Conservation (phyloP, 2,797 vertebrate species). For the Rhinatrema bivittatum region DNA sequence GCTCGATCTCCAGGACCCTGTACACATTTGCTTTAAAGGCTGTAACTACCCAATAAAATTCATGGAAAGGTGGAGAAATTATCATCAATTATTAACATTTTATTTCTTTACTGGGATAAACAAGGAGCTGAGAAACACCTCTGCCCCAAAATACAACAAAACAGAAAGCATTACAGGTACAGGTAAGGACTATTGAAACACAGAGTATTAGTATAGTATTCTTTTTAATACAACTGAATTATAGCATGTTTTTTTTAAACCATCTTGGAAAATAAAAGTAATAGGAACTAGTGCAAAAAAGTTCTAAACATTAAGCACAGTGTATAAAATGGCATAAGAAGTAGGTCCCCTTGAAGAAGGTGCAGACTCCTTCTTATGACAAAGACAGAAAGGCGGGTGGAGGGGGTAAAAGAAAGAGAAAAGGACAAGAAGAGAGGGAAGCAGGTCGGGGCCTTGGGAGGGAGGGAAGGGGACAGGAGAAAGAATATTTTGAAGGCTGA, state of each 20-base stretch:
- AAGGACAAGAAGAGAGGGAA: slow-evolving; percentile 33
- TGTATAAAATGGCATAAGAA: slow-evolving; percentile 79
- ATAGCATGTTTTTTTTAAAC: slow-evolving; percentile 61
- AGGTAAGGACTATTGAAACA: slow-evolving; percentile 68
- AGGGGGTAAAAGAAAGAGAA: slow-evolving; percentile 10
- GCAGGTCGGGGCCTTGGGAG: slow-evolving; percentile 30
- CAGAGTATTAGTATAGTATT: slow-evolving; percentile 64
- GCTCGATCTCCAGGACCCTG: too few relatives aligned
- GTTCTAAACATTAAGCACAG: slow-evolving; percentile 77
- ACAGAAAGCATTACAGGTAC: slow-evolving; percentile 75
- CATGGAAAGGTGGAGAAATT: slow-evolving; percentile 20
- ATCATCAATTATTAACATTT: slow-evolving; percentile 70
- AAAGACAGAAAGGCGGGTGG: slow-evolving; percentile 20
- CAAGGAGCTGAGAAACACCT: slow-evolving; percentile 60
- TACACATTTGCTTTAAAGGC: too few relatives aligned
- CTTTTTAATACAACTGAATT: slow-evolving; percentile 68
- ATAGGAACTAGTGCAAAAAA: slow-evolving; percentile 78
- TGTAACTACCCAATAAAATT: too few relatives aligned
- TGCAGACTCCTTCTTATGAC: slow-evolving; percentile 51
- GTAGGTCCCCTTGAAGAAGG: slow-evolving; percentile 50
- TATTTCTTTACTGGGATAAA: slow-evolving; percentile 78
- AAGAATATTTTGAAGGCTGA: slow-evolving; percentile 37
- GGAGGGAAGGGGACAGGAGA: slow-evolving; percentile 34
- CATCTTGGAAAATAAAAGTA: slow-evolving; percentile 67
- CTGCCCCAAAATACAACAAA: slow-evolving; percentile 68